phyloP scores from a whole-genome alignment of 2,888 invertebrate genomes.

The Molanna angustata region DNA sequence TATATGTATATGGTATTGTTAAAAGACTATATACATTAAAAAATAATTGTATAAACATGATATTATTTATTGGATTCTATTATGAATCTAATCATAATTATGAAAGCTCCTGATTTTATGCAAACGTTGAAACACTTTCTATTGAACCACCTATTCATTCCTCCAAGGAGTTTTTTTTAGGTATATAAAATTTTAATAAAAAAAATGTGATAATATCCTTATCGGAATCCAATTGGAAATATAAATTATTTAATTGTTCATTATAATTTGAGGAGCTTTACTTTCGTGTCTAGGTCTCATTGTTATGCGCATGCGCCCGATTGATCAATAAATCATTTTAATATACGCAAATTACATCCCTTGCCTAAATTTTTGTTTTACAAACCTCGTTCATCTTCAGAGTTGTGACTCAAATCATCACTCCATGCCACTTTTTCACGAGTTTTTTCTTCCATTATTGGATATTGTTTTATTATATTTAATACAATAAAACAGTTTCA shows the following conservation, averaged over 20 bases:
- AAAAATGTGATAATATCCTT: not conserved
- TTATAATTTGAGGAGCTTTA: too few relatives aligned
- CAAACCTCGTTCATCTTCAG: conserved; percentile 51
- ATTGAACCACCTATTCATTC: too few relatives aligned
- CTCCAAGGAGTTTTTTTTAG: too few relatives aligned
- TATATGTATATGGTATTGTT: too few relatives aligned
- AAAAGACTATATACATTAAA: too few relatives aligned
- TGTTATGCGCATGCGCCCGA: too few relatives aligned
- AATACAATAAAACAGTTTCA: not conserved
- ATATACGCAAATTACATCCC: not conserved
- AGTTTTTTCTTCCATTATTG: conserved; percentile 25
- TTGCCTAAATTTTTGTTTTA: not conserved
- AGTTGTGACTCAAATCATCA: conserved; percentile 52
- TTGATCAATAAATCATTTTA: not conserved
- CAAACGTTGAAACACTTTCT: too few relatives aligned
- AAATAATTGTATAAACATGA: too few relatives aligned
- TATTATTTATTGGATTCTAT: too few relatives aligned
- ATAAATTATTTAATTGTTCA: not conserved
- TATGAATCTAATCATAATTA: too few relatives aligned
- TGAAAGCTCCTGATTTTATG: too few relatives aligned
- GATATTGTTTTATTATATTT: not conserved
- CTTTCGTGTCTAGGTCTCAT: too few relatives aligned
- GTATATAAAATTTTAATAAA: not conserved
- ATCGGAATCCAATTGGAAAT: not conserved
- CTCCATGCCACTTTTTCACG: conserved; percentile 48